These are phyloP conservation scores for Meda fulgida DNA, from an alignment of 2,797 vertebrate species.

Conservation along the genomic window DNA sequence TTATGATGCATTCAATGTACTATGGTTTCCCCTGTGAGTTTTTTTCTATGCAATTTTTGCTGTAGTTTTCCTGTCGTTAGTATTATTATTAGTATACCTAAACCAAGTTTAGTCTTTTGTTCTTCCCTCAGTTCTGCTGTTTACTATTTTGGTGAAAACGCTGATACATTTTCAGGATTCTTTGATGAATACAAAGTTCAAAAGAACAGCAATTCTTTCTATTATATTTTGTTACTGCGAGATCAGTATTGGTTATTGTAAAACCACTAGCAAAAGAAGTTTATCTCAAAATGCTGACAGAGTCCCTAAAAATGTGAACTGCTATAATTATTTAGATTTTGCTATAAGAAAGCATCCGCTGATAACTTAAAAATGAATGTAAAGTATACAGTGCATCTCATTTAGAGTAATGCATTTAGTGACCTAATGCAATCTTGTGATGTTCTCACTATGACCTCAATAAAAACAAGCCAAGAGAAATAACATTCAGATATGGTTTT, in stretches of 20 bases:
- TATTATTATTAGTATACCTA: no score
- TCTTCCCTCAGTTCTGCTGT: neutral
- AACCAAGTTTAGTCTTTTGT: no score
- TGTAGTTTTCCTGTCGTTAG: no score
- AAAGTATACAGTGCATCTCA: conserved; percentile 10
- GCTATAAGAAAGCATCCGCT: neutral
- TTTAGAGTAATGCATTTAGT: conserved; percentile 3
- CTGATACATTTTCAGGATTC: neutral
- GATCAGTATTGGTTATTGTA: neutral
- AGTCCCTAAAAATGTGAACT: neutral
- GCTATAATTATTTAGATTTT: neutral
- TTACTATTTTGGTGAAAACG: neutral
- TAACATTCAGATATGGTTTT: neutral
- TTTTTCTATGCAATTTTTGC: no score
- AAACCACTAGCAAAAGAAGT: neutral
- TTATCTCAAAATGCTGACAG: neutral
- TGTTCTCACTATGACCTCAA: conserved; percentile 37
- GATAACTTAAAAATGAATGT: neutral
- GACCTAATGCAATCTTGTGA: conserved; percentile 48
- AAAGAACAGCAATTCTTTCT: neutral
- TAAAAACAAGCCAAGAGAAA: neutral
- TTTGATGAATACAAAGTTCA: neutral
- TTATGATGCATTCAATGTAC: no score
- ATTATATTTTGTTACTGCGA: neutral
- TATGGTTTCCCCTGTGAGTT: no score